These are phyloP conservation scores for Reticulitermes speratus DNA, from an alignment of 1,140 invertebrate genomes.

Conservation along the genomic window DNA sequence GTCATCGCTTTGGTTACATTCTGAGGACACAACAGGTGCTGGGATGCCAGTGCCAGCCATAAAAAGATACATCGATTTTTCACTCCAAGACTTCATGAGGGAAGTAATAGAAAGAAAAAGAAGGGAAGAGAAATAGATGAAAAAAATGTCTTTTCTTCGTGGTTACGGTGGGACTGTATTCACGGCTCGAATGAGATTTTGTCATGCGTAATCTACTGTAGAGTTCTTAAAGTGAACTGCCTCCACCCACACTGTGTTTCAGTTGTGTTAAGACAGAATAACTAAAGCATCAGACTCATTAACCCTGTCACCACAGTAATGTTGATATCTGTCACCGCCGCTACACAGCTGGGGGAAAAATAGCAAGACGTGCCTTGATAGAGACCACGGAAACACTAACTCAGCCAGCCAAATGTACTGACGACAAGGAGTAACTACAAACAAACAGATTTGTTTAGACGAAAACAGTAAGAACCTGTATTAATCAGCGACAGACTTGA, in stretches of 20 bases:
- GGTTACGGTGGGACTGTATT: not conserved
- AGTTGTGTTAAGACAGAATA: not conserved
- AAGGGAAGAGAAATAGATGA: not conserved
- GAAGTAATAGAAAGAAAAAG: not conserved
- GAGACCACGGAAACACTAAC: too few species aligned
- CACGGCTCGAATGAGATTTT: too few species aligned
- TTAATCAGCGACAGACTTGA: not conserved
- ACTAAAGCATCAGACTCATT: not conserved
- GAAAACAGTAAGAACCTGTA: not conserved
- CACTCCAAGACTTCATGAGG: slow-evolving; percentile 13
- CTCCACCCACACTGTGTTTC: not conserved
- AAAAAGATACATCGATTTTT: slow-evolving; percentile 4
- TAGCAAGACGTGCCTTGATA: too few species aligned
- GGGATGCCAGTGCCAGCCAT: not conserved
- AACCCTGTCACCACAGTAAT: not conserved
- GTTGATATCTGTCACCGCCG: not conserved
- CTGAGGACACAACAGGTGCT: slow-evolving; percentile 11
- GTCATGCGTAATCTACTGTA: not conserved
- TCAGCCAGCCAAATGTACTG: not conserved
- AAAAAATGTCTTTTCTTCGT: not conserved
- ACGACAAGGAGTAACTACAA: not conserved
- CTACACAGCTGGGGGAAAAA: not conserved
- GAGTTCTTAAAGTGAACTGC: not conserved
- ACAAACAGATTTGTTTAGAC: not conserved
- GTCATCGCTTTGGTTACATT: not conserved